Conservation (phyloP, 2,113 vertebrate genomes). For the Phycodurus eques region DNA sequence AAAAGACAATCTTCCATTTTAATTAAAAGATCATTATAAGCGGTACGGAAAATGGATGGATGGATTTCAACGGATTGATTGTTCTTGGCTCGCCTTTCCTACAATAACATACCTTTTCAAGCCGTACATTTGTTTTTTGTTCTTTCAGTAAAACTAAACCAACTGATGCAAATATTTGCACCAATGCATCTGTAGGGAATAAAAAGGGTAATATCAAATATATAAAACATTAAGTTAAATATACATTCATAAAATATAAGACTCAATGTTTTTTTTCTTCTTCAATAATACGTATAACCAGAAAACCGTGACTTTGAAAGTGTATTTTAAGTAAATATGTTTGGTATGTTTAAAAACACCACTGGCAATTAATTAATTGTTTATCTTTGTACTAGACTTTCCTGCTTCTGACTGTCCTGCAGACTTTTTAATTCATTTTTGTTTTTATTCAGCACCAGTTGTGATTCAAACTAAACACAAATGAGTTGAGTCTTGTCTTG, state of each 20-base stretch:
- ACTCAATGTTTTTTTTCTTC: background rate
- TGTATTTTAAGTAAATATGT: background rate
- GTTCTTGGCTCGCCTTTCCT: background rate
- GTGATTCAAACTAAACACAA: conserved; percentile 26
- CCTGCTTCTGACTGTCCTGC: background rate
- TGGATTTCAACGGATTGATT: background rate
- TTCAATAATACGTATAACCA: background rate
- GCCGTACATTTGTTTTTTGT: background rate
- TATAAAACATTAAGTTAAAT: background rate
- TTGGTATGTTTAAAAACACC: background rate
- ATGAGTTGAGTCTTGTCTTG: conserved; percentile 26
- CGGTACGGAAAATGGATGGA: no score
- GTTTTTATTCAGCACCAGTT: conserved; percentile 32
- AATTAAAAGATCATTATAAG: background rate
- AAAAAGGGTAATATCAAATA: background rate
- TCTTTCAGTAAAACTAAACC: background rate
- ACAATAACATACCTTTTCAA: background rate
- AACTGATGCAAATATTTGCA: background rate
- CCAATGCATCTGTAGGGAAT: background rate
- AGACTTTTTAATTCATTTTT: conserved; percentile 4
- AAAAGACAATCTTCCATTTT: background rate
- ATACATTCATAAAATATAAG: background rate
- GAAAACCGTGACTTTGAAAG: background rate
- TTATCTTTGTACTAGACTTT: conserved; percentile 7
- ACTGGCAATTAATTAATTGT: background rate